Evolutionary conservation across 2,888 invertebrate genomes (phyloP), one percentile per base, ranked within the genome.

Genomic region (Drosophila prolongata): DNA sequence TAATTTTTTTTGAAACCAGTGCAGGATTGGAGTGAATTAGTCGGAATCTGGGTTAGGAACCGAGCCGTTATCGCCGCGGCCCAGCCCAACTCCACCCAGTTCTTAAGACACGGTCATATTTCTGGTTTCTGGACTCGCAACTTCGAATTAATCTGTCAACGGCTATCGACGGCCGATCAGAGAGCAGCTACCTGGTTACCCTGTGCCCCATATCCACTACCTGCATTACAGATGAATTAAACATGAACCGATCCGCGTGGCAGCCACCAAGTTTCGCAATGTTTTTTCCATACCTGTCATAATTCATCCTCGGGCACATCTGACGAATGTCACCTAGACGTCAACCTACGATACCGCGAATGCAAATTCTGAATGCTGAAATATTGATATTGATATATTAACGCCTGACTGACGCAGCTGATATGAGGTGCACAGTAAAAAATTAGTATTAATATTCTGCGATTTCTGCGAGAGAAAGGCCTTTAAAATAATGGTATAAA

Each of bases 351-450:
- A 69, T 67, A 62, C 56, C 59, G 46, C 68, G 49, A 58, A 74
- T 85, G 88, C 68, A 53, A 87, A 87, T 80, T 19, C 30, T 14
- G 50, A 19, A 46, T n/a, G 47, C 30, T 65, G 53, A 59, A 40
- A 75, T 71, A 79, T 85, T 82, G 83, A 71, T 82, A 79, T 86
- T 83, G 89, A 82, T n/a, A n/a, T n/a, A n/a, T n/a, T n/a, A n/a
- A 88, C 83, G 87, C 67, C 75, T 83, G 83, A 71, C 77, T 86
- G 83, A 79, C 58, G 77, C 68, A 54, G 68, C 46, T 72, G 79
- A 70, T 71, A 87, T 57, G 55, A n/a, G 34, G 9, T 42, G 56
- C 40, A 59, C 34, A 6, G n/a, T 19, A 55, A 42, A 58, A 19
- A 19, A 13, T 27, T 6, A 2, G 11, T 3, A 11, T 0, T 6